phyloP scores from a whole-genome alignment of 2,797 vertebrate genomes.

The Sorex maritimensis region DNA sequence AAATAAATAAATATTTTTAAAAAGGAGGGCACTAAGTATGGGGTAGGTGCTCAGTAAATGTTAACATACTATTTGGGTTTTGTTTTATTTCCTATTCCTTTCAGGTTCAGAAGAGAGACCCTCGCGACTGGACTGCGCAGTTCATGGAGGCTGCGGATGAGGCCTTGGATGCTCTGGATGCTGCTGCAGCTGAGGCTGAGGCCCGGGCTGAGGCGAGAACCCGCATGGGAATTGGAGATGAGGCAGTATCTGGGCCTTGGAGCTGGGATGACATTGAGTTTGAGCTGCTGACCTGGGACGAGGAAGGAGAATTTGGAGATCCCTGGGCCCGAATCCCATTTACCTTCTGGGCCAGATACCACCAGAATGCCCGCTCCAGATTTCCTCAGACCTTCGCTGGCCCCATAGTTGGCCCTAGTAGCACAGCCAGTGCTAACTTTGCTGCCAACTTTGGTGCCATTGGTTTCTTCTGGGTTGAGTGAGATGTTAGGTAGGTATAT shows the following conservation, averaged over 20 bases:
- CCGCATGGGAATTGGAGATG: slow-evolving; percentile 86
- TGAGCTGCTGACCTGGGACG: slow-evolving; percentile 87
- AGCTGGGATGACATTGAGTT: slow-evolving; percentile 88
- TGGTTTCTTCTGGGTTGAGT: slow-evolving; percentile 87
- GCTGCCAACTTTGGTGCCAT: slow-evolving; percentile 86
- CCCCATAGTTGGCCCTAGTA: slow-evolving; percentile 81
- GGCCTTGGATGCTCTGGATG: slow-evolving; percentile 84
- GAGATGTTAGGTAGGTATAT: slow-evolving; percentile 77
- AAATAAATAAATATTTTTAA: not conserved
- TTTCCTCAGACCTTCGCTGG: slow-evolving; percentile 85
- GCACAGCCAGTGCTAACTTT: slow-evolving; percentile 83
- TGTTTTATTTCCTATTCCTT: slow-evolving; percentile 58
- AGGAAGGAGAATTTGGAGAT: slow-evolving; percentile 86
- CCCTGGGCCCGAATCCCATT: slow-evolving; percentile 85
- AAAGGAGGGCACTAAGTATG: slow-evolving; percentile 21
- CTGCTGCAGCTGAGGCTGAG: slow-evolving; percentile 83
- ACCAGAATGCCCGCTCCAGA: slow-evolving; percentile 85
- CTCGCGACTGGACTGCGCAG: slow-evolving; percentile 93
- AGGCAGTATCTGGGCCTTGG: slow-evolving; percentile 85
- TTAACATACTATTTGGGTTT: slow-evolving; percentile 27
- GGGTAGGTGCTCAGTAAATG: slow-evolving; percentile 30
- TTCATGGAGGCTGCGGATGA: slow-evolving; percentile 90
- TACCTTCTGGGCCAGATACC: slow-evolving; percentile 86
- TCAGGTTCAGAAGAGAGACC: slow-evolving; percentile 93
- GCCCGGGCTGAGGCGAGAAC: slow-evolving; percentile 83